Evolutionary conservation across 2,113 vertebrate species (phyloP).

Genomic region (Myrmophylax atrothorax): DNA sequence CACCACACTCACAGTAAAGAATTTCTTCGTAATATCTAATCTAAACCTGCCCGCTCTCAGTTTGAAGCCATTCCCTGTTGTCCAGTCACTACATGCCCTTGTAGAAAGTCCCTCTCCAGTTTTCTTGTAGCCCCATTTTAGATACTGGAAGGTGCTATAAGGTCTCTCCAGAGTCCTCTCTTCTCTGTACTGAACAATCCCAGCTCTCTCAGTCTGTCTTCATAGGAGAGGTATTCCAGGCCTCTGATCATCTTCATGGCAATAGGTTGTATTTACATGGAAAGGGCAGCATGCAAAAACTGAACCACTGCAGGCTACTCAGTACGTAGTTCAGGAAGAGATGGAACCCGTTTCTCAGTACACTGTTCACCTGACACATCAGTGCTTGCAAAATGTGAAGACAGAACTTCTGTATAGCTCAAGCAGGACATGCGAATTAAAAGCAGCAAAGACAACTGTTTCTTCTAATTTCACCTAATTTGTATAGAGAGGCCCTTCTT

Average conservation of each 20-base stretch:
- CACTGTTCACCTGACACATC: neutral
- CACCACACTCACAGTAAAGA: neutral
- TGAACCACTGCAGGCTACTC: accelerated
- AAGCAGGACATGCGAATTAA: constrained; percentile 1
- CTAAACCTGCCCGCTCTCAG: neutral
- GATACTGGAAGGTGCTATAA: neutral
- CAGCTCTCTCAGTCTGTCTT: neutral
- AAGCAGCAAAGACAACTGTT: constrained; percentile 32
- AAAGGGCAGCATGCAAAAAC: neutral
- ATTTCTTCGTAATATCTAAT: neutral
- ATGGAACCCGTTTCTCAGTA: neutral
- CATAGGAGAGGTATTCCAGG: neutral
- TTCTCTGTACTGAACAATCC: neutral
- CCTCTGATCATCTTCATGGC: too few species aligned
- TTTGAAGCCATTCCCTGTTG: neutral
- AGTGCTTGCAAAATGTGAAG: neutral
- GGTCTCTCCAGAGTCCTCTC: neutral
- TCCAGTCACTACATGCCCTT: neutral
- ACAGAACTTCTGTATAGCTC: neutral
- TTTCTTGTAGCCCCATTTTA: neutral
- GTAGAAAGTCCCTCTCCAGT: neutral
- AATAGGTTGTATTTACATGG: neutral
- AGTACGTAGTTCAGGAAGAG: neutral
- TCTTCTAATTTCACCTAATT: constrained; percentile 31
- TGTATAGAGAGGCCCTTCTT: constrained; percentile 19